These are phyloP conservation scores for Vulpes ferrilata DNA, from an alignment of 2,113 vertebrate species.

Conservation along the genomic window DNA sequence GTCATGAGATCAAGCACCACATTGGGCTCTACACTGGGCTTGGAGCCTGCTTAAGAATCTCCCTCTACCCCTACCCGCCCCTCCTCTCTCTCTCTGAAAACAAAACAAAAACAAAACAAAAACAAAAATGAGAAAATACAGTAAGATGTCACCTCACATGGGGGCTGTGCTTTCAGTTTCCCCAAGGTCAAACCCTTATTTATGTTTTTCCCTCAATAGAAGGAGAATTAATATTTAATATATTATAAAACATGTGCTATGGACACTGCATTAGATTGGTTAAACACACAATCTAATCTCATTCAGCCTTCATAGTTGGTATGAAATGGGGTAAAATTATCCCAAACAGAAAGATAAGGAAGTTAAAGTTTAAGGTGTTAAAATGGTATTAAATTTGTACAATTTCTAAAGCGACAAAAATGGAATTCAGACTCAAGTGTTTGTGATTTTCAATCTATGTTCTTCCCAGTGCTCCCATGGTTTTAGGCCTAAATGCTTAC, in stretches of 20 bases:
- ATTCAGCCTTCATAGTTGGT: neutral
- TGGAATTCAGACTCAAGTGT: neutral
- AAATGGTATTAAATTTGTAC: neutral
- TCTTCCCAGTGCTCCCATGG: neutral
- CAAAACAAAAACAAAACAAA: too few relatives aligned
- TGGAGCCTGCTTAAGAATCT: neutral
- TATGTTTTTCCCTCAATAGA: neutral
- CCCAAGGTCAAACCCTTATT: neutral
- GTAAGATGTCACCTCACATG: neutral
- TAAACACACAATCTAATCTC: neutral
- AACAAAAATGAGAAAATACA: too few relatives aligned
- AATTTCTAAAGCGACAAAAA: neutral
- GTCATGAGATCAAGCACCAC: neutral
- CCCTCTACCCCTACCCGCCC: too few relatives aligned
- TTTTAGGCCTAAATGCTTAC: neutral
- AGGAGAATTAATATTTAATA: neutral
- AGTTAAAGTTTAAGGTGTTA: neutral
- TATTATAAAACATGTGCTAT: neutral
- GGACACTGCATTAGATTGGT: neutral
- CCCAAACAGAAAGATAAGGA: neutral
- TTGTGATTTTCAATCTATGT: neutral
- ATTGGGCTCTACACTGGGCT: neutral
- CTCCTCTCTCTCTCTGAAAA: too few relatives aligned
- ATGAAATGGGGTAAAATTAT: neutral
- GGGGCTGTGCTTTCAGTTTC: neutral